A percentile compares a stretch with the other conserved stretches of the same genome.
These are phyloP conservation scores for Hydractinia symbiolongicarpus DNA, from an alignment of 30 jellyfish, hydroid and myxozoan genomes.

Conservation along the genomic window DNA sequence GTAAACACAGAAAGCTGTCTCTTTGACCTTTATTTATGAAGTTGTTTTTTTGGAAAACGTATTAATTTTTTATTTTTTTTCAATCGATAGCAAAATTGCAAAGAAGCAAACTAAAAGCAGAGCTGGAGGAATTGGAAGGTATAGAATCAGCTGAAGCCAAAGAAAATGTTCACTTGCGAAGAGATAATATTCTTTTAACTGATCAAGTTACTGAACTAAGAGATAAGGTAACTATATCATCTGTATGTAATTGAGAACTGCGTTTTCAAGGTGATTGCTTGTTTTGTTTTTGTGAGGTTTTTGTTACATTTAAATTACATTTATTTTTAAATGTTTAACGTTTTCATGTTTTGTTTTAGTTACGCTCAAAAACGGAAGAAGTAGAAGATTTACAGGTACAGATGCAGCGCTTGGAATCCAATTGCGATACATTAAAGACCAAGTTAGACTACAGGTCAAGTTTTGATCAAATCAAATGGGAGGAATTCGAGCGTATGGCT, in stretches of 20 bases:
- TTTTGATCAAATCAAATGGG: slow-evolving; percentile 85
- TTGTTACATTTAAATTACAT: too few species aligned
- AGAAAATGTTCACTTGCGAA: slow-evolving; percentile 55
- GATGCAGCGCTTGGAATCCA: slow-evolving; percentile 29
- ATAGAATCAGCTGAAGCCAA: slow-evolving; percentile 47
- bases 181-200: slow-evolving; percentile 65
- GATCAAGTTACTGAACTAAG: slow-evolving; percentile 76
- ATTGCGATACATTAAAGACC: slow-evolving; percentile 36
- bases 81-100: slow-evolving; percentile 45
- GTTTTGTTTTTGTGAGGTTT: too few species aligned
- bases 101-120: slow-evolving; percentile 55
- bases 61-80: neutral
- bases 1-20: neutral
- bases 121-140: slow-evolving; percentile 68
- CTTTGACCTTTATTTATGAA: neutral
- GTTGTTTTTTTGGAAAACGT: neutral
- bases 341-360: slow-evolving; percentile 26
- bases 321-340: too few species aligned
- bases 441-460: slow-evolving; percentile 43
- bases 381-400: slow-evolving; percentile 23
- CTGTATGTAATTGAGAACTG: too few species aligned
- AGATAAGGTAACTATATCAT: slow-evolving; percentile 42
- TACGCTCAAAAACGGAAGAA: slow-evolving; percentile 50
- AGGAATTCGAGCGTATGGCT: slow-evolving; percentile 88
- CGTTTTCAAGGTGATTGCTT: too few species aligned